phyloP scores from a whole-genome alignment of 2,113 vertebrate genomes.

The Protomyctophum bolini region DNA sequence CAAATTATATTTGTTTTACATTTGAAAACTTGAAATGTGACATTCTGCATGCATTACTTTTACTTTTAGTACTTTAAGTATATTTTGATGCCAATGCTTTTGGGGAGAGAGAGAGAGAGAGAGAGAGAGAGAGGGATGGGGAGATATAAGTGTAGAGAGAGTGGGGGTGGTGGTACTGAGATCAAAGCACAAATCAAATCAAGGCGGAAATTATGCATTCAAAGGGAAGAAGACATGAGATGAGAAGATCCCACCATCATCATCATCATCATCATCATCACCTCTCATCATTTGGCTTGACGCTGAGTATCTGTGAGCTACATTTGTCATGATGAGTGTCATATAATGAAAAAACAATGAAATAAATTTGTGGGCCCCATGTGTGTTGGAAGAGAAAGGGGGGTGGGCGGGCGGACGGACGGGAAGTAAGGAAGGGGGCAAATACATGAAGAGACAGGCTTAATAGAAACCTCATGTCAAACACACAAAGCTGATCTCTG shows the following conservation, averaged over 20 bases:
- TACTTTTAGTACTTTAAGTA: no score
- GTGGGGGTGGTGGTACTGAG: not conserved
- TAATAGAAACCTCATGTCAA: constrained; percentile 21
- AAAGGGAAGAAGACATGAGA: constrained; percentile 37
- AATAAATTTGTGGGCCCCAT: not conserved
- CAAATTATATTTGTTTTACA: no score
- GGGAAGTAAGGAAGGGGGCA: not conserved
- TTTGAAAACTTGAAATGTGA: no score
- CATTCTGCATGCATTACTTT: no score
- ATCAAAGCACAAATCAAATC: constrained; percentile 62
- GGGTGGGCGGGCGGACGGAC: not conserved
- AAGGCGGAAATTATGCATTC: constrained; percentile 44
- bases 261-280: constrained; percentile 1
- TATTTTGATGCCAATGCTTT: no score
- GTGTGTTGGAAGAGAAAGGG: not conserved
- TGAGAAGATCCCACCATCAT: constrained; percentile 18
- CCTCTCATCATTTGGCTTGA: constrained; percentile 14
- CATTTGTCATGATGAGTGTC: constrained; percentile 10
- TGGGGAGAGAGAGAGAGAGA: no score
- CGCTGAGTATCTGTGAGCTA: constrained; percentile 50
- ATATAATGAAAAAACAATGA: not conserved
- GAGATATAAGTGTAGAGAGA: not conserved
- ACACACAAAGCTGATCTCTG: constrained; percentile 45
- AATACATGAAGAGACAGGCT: no score
- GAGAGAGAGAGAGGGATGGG: not conserved